Evolutionary conservation across 2,888 invertebrate genomes (phyloP).

Genomic region (Micoletzkya japonica): DNA sequence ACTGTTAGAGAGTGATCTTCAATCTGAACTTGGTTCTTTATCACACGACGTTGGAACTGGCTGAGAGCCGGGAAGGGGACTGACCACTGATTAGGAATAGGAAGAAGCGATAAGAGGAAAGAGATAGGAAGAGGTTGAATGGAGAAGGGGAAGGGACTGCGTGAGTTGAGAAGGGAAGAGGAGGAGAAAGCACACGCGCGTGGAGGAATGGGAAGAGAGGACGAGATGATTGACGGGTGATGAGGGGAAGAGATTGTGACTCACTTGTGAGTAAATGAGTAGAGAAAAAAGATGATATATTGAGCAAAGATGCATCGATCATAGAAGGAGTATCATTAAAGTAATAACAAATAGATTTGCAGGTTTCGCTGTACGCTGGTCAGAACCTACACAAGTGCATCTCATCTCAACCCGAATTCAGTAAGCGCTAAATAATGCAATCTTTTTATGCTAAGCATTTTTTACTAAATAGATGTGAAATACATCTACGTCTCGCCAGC

Average conservation of each 20-base stretch:
- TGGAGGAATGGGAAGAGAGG: background rate
- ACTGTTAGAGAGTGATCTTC: no score
- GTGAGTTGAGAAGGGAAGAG: background rate
- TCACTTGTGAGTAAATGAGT: background rate
- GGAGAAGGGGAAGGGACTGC: background rate
- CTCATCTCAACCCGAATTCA: conserved; percentile 69
- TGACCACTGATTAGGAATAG: conserved; percentile 4
- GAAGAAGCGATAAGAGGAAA: background rate
- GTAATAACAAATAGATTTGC: conserved; percentile 59
- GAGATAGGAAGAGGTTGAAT: background rate
- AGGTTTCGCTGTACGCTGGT: conserved; percentile 90
- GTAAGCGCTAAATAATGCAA: no score
- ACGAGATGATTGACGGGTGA: no score
- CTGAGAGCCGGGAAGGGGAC: background rate
- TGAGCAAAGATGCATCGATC: background rate
- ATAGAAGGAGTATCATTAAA: no score
- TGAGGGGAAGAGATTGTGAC: background rate
- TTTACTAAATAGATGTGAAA: no score
- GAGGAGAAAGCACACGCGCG: no score
- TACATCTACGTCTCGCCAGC: no score
- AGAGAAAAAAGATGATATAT: background rate
- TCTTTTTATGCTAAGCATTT: no score
- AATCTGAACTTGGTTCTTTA: no score
- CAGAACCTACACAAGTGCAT: conserved; percentile 91
- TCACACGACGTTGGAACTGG: no score